phyloP scores from a whole-genome alignment of 2,113 vertebrate genomes.

The Aspiorhynchus laticeps region DNA sequence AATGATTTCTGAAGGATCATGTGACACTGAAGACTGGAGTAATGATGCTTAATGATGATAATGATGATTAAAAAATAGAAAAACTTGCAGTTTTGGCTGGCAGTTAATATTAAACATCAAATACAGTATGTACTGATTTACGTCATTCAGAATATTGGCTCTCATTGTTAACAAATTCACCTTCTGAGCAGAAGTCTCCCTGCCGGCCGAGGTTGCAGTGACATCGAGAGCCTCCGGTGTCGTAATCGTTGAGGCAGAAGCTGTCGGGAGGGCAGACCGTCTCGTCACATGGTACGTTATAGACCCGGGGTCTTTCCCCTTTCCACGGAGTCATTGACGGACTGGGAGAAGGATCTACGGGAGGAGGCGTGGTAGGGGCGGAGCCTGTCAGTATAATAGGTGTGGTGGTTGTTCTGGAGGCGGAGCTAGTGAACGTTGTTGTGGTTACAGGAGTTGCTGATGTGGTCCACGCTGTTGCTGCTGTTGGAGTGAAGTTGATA shows the following conservation, averaged over 20 bases:
- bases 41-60: too few relatives aligned
- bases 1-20: too few relatives aligned
- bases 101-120: neutral
- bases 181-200: slow-evolving; percentile 84
- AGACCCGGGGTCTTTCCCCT: slow-evolving; percentile 67
- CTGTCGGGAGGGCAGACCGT: slow-evolving; percentile 86
- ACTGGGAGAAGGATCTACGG: slow-evolving; percentile 38
- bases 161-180: slow-evolving; percentile 67
- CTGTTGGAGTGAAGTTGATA: slow-evolving; percentile 17
- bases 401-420: neutral
- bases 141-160: neutral
- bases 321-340: slow-evolving; percentile 56
- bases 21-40: too few relatives aligned
- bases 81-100: neutral
- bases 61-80: too few relatives aligned
- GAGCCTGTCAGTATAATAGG: neutral
- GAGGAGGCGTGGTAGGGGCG: slow-evolving; percentile 31
- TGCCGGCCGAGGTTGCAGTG: slow-evolving; percentile 88
- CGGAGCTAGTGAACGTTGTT: slow-evolving; percentile 31
- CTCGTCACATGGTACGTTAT: slow-evolving; percentile 84
- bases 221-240: slow-evolving; percentile 85
- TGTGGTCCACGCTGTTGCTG: slow-evolving; percentile 37
- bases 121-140: neutral
- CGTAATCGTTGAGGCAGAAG: slow-evolving; percentile 88
- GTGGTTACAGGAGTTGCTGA: slow-evolving; percentile 54